These are phyloP conservation scores for Parus major DNA, from an alignment of 2,113 vertebrate genomes.

Conservation along the genomic window DNA sequence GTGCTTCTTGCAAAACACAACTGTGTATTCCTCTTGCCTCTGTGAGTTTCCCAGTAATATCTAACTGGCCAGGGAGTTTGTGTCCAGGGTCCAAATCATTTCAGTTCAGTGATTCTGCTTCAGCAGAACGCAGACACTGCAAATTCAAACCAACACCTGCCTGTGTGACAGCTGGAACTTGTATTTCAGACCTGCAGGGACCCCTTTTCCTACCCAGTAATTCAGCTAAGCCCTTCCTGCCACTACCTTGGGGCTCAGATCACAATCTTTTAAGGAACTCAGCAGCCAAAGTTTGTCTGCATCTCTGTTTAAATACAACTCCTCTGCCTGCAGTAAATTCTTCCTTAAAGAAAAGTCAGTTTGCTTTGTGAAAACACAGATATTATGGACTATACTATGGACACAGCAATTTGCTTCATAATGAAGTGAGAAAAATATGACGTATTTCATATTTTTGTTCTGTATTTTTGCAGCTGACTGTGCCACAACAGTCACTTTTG, in stretches of 20 bases:
- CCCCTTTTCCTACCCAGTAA: neutral
- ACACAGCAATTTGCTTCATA: neutral
- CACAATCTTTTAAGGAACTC: neutral
- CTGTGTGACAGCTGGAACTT: neutral
- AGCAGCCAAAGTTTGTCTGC: neutral
- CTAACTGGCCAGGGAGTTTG: neutral
- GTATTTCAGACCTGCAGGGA: neutral
- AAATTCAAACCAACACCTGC: neutral
- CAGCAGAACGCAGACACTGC: neutral
- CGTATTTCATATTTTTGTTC: neutral
- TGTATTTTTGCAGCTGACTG: neutral
- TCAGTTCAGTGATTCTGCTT: neutral
- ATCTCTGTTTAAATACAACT: neutral
- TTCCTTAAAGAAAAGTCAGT: neutral
- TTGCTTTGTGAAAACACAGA: neutral
- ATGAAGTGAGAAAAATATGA: neutral
- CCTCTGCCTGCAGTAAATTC: neutral
- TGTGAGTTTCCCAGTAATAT: neutral
- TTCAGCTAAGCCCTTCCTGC: neutral
- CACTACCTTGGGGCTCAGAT: neutral
- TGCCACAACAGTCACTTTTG: neutral
- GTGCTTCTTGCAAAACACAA: neutral
- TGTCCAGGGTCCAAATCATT: neutral
- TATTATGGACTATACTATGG: neutral
- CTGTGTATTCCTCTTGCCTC: neutral